Percentiles rank a stretch among this genome's conserved stretches.
Conservation (phyloP, 2,888 invertebrate species). For the Cacoxenus indagator region DNA sequence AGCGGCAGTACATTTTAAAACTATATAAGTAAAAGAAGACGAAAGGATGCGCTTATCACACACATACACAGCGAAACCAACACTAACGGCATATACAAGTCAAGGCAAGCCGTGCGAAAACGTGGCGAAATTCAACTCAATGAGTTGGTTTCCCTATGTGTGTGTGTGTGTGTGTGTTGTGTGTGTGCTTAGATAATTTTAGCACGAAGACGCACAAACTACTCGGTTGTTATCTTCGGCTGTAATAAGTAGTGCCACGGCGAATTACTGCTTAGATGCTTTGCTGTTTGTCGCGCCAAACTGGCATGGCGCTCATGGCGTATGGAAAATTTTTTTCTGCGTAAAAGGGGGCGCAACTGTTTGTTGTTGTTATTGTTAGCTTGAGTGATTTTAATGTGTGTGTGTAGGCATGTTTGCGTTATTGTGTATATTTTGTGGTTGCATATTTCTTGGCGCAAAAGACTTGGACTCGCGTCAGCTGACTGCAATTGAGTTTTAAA, state of each 20-base stretch:
- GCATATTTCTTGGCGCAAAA: background rate
- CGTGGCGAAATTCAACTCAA: too few species aligned
- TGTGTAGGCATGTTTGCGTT: background rate
- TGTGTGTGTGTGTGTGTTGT: conserved; percentile 28
- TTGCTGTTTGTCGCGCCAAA: conserved; percentile 54
- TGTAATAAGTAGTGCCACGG: background rate
- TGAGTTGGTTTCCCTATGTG: background rate
- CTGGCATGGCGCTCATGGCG: too few species aligned
- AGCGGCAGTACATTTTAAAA: conserved; percentile 4
- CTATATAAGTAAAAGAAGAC: conserved; percentile 10
- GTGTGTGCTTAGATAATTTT: conserved; percentile 18
- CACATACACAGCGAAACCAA: background rate
- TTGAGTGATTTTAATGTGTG: background rate
- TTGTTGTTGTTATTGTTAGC: background rate
- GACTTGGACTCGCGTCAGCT: background rate
- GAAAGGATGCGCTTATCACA: background rate
- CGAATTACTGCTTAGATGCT: conserved; percentile 21
- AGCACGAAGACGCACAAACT: background rate
- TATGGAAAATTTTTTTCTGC: conserved; percentile 1
- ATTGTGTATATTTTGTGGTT: background rate
- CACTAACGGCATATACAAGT: background rate
- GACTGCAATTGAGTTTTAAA: conserved; percentile 1
- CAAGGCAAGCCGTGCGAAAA: conserved; percentile 27
- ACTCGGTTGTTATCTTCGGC: background rate
- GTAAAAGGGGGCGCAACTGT: background rate